Conservation (phyloP, 2,888 invertebrate species). For the Liposcelis brunnea region DNA sequence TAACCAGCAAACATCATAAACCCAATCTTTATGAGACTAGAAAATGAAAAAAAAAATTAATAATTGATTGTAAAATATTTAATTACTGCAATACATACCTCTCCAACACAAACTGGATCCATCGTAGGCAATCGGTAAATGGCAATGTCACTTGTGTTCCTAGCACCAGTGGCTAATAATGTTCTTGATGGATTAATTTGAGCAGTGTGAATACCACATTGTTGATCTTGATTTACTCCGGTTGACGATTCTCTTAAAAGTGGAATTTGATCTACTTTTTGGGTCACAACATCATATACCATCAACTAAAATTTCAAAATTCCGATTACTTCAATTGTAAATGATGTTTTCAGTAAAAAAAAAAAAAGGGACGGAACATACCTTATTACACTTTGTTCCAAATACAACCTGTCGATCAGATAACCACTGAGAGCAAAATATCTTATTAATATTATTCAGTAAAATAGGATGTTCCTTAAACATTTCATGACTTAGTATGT, state of each 20-base stretch:
- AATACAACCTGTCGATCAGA: constrained; percentile 88
- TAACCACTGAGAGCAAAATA: constrained; percentile 92
- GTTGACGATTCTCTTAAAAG: constrained; percentile 50
- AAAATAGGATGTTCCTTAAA: constrained; percentile 68
- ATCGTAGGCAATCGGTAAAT: constrained; percentile 81
- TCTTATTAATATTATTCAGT: constrained; percentile 76
- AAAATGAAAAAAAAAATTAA: too few species aligned
- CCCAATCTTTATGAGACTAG: constrained; percentile 80
- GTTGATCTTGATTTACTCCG: constrained; percentile 33
- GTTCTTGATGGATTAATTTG: constrained; percentile 87
- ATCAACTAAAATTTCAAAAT: constrained; percentile 42
- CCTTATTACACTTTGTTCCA: constrained; percentile 95
- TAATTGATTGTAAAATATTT: too few species aligned
- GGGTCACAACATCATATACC: constrained; percentile 79
- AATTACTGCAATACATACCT: too few species aligned
- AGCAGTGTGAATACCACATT: constrained; percentile 85
- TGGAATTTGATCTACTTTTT: constrained; percentile 76
- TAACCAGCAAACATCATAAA: constrained; percentile 86
- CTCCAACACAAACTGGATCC: constrained; percentile 87
- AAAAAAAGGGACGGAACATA: constrained; percentile 24
- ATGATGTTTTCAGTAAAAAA: background rate
- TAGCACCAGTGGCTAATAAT: constrained; percentile 77
- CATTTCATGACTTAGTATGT: constrained; percentile 79
- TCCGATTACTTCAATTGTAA: background rate
- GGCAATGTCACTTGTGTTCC: constrained; percentile 83